A percentile compares a stretch with the other conserved stretches of the same genome.
Conservation (phyloP, 2,888 invertebrate species). For the Brachypalpus laphriformis region DNA sequence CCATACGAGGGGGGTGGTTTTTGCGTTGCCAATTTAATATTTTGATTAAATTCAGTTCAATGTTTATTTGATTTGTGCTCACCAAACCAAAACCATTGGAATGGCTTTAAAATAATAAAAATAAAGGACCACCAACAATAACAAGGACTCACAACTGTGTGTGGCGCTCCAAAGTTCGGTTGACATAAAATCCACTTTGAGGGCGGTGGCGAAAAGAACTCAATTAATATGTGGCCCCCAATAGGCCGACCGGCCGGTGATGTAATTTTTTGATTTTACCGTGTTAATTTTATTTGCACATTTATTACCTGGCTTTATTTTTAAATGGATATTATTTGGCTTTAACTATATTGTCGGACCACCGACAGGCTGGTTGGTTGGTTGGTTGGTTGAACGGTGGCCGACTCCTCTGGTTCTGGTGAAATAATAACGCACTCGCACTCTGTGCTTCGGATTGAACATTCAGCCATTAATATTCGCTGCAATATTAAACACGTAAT, state of each 20-base stretch:
- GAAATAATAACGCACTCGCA: constrained; percentile 54
- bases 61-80: constrained; percentile 55
- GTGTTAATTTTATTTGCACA: constrained; percentile 74
- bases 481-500: constrained; percentile 74
- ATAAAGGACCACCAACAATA: constrained; percentile 12
- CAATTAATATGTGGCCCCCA: constrained; percentile 61
- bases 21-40: constrained; percentile 16
- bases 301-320: constrained; percentile 73
- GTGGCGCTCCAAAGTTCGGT: constrained; percentile 29
- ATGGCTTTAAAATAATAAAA: constrained; percentile 41
- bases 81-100: constrained; percentile 49
- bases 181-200: constrained; percentile 58
- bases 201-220: constrained; percentile 64
- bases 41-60: constrained; percentile 56
- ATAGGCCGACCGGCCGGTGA: constrained; percentile 41
- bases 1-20: background rate
- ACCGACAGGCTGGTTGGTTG: constrained; percentile 67
- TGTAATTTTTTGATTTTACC: constrained; percentile 72
- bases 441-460: constrained; percentile 53
- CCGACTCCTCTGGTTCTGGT: constrained; percentile 28
- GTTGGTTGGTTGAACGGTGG: constrained; percentile 29
- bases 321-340: constrained; percentile 72
- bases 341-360: constrained; percentile 57
- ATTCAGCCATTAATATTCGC: constrained; percentile 69
- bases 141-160: constrained; percentile 17